Conservation (phyloP, 2,888 invertebrate species). For the Ectemnius cavifrons region DNA sequence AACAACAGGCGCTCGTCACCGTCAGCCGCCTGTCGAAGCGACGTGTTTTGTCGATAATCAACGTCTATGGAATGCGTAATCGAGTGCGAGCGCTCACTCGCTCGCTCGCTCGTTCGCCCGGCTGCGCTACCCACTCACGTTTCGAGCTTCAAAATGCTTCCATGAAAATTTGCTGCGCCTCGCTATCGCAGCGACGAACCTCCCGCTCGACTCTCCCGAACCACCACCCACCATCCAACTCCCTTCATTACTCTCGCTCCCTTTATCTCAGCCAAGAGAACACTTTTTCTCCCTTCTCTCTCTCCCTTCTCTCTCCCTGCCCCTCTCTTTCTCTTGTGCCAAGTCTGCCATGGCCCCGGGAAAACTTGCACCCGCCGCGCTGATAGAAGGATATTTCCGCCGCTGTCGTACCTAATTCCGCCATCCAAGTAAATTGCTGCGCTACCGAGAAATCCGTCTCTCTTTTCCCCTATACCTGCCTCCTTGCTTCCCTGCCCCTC, state of each 20-base stretch:
- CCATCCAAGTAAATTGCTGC: too few species aligned
- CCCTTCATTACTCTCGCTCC: constrained; percentile 36
- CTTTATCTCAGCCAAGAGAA: constrained; percentile 46
- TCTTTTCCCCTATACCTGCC: too few species aligned
- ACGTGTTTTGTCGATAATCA: constrained; percentile 66
- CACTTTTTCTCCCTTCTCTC: constrained; percentile 39
- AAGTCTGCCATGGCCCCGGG: too few species aligned
- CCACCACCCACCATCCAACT: constrained; percentile 31
- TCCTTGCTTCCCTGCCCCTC: too few species aligned
- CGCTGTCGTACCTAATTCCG: too few species aligned
- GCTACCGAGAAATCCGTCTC: too few species aligned
- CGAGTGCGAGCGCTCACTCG: constrained; percentile 58
- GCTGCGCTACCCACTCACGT: constrained; percentile 49
- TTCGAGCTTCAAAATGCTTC: constrained; percentile 48
- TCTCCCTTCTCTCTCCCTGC: too few species aligned
- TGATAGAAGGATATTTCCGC: too few species aligned
- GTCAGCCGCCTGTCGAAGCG: constrained; percentile 62
- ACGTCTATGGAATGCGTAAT: constrained; percentile 65
- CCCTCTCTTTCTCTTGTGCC: background rate
- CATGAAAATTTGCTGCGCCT: constrained; percentile 55
- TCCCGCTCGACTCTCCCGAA: constrained; percentile 35
- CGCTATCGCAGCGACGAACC: constrained; percentile 30
- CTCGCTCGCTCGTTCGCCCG: constrained; percentile 37
- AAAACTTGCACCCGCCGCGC: too few species aligned
- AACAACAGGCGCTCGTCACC: constrained; percentile 57